Evolutionary conservation across 2,113 vertebrate genomes (phyloP).

Genomic region (Percina caprodes): DNA sequence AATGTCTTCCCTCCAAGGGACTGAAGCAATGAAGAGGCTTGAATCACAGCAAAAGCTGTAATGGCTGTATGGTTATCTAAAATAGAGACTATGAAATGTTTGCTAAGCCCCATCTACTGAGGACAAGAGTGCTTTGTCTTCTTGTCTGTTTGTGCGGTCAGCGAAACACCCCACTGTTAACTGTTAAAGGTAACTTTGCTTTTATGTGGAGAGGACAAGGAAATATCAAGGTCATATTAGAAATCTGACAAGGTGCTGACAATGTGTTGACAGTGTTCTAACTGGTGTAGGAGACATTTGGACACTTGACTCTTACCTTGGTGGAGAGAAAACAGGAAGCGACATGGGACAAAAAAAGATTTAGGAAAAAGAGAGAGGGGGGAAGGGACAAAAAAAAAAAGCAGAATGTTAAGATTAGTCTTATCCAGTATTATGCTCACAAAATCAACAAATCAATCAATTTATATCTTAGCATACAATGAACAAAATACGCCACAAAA

Average conservation of each 20-base stretch:
- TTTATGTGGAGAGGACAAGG: neutral
- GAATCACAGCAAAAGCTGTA: slow-evolving; percentile 45
- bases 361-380: neutral
- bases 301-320: slow-evolving; percentile 73
- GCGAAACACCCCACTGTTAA: slow-evolving; percentile 11
- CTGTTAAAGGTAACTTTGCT: slow-evolving; percentile 3
- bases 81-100: slow-evolving; percentile 31
- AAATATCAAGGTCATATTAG: neutral
- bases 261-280: slow-evolving; percentile 27
- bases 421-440: neutral
- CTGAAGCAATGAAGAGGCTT: slow-evolving; percentile 43
- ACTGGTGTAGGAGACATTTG: slow-evolving; percentile 20
- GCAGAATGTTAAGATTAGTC: neutral
- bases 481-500: neutral
- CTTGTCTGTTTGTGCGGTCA: slow-evolving; percentile 9
- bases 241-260: slow-evolving; percentile 42
- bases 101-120: slow-evolving; percentile 12
- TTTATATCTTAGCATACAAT: neutral
- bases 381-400: neutral
- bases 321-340: slow-evolving; percentile 33
- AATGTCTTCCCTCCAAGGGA: slow-evolving; percentile 54
- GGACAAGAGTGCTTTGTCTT: slow-evolving; percentile 20
- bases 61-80: slow-evolving; percentile 37
- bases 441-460: neutral
- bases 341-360: neutral